Evolutionary conservation across 1,140 invertebrate genomes (phyloP), one percentile per base, ranked within the genome.

Genomic region (Sarcophaga bullata): DNA sequence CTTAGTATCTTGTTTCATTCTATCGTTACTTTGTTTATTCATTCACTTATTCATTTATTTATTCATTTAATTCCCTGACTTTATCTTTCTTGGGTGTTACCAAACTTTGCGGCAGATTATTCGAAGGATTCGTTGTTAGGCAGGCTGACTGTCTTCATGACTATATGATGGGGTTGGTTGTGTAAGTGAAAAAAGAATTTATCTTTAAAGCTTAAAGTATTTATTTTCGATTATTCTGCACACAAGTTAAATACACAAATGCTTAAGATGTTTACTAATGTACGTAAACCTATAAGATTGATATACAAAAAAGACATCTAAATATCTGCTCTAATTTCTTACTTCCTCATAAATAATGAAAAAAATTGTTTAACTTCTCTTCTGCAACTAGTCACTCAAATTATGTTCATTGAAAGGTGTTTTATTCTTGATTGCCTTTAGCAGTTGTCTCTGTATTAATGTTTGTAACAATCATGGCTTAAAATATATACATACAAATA

Each of bases 181-280:
- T 48, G 9, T 75, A 10, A 15, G 5, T 76, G 46, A 15, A 17
- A 8, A 76, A 76, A 49, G 47, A 49, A 49, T 76, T 76, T 13
- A 76, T 50, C 48, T 78, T 78, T 50, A 78, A 78, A 78, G 75
- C 75, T 78, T 78, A 78, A 78, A 25, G 48, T 52, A 78, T 78
- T 78, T 78, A 78, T 78, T 78, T 52, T 52, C 48, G 48, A 52
- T 78, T 50, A 76, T 78, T 8, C 19, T 78, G 75, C 48, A 17
- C 9, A 78, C n/a, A 17, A 48, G 47, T 48, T 76, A 76, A 49
- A 76, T 76, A 47, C 73, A 49, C 47, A 76, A 76, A 76, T 48
- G 15, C 49, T 76, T 49, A 76, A 17, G 73, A 76, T 49, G 46
- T 76, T 76, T 76, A 76, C 73, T 76, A 17, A 49, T n/a, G 49